Percentiles rank a stretch among this genome's conserved stretches.
phyloP scores from a whole-genome alignment of 2,797 vertebrate species.

The Emydoidea blandingii region DNA sequence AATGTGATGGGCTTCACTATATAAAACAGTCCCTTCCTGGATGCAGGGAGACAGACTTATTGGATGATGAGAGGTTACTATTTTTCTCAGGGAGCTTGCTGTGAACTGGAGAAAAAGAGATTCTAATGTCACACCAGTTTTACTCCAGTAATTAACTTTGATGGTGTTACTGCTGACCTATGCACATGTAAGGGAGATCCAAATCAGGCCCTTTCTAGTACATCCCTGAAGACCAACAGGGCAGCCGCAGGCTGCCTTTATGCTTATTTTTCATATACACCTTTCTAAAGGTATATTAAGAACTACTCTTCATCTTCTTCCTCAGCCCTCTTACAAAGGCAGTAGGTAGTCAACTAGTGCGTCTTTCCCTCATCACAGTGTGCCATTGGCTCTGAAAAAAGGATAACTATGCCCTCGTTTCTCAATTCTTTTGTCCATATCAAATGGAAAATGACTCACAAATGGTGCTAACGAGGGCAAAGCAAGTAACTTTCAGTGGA shows the following conservation, averaged over 20 bases:
- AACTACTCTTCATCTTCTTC: background rate
- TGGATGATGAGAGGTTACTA: background rate
- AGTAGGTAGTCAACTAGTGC: background rate
- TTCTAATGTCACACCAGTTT: background rate
- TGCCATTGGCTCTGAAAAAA: background rate
- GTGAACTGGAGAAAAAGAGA: background rate
- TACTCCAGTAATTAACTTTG: background rate
- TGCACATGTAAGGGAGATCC: background rate
- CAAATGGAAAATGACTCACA: background rate
- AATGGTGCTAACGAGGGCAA: background rate
- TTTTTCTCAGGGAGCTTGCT: background rate
- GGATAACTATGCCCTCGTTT: background rate
- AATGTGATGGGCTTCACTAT: too few relatives aligned
- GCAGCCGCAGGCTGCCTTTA: background rate
- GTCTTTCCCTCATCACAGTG: background rate
- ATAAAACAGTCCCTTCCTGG: background rate
- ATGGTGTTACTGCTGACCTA: background rate
- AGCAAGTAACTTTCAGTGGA: background rate
- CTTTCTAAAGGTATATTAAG: background rate
- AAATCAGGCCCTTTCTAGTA: background rate
- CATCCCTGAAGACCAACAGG: background rate
- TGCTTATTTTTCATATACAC: too few relatives aligned
- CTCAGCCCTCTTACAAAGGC: background rate
- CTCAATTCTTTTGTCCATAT: background rate
- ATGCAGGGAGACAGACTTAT: background rate